These are phyloP conservation scores for Drosophila willistoni DNA, from an alignment of 1,140 invertebrate genomes.

Conservation along the genomic window DNA sequence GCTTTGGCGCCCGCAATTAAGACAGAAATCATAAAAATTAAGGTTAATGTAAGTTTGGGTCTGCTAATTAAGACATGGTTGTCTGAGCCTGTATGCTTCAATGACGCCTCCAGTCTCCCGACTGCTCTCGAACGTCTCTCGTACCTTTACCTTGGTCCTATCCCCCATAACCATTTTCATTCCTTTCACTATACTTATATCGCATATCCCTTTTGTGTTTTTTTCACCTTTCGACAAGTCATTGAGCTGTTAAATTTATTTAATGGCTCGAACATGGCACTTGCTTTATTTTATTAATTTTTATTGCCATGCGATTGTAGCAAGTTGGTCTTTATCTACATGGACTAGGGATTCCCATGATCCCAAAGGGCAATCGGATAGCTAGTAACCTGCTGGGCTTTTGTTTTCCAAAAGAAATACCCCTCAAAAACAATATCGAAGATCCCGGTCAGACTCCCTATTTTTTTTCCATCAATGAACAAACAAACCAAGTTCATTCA, in stretches of 20 bases:
- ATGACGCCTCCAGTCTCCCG: slow-evolving; percentile 21
- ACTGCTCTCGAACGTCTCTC: background rate
- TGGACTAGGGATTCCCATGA: slow-evolving; percentile 65
- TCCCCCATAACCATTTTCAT: background rate
- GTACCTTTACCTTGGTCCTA: background rate
- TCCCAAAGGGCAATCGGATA: slow-evolving; percentile 33
- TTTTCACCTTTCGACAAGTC: slow-evolving; percentile 74
- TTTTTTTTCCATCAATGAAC: slow-evolving; percentile 50
- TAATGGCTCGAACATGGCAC: slow-evolving; percentile 71
- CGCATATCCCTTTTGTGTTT: slow-evolving; percentile 2
- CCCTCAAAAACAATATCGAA: slow-evolving; percentile 36
- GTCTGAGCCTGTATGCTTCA: slow-evolving; percentile 56
- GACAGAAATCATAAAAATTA: slow-evolving; percentile 58
- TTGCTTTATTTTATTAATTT: slow-evolving; percentile 74
- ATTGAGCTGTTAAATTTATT: slow-evolving; percentile 81
- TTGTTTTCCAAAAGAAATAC: slow-evolving; percentile 42
- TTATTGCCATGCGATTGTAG: slow-evolving; percentile 69
- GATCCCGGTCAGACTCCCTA: slow-evolving; percentile 21
- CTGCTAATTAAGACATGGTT: slow-evolving; percentile 72
- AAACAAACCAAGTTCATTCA: slow-evolving; percentile 61
- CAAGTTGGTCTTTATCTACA: slow-evolving; percentile 53
- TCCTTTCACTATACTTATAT: background rate
- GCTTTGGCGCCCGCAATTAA: slow-evolving; percentile 69
- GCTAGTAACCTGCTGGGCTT: slow-evolving; percentile 58
- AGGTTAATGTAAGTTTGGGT: slow-evolving; percentile 63